Evolutionary conservation across 2,797 vertebrate species (phyloP), one percentile per base, ranked within the genome.

Genomic region (Spinus olivaceus): DNA sequence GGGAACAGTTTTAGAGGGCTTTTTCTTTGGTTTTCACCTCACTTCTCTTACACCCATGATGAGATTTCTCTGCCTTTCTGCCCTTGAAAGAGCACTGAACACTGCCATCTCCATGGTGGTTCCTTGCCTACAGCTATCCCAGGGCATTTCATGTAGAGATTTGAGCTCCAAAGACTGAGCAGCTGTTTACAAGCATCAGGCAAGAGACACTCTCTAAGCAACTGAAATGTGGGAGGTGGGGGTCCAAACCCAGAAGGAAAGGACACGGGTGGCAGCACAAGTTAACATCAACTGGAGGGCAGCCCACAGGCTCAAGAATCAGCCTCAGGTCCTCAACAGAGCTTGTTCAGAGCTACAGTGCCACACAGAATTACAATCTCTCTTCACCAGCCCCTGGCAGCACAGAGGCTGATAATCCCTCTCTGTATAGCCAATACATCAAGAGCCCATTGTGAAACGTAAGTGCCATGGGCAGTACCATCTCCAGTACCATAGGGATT

Each of bases 401-500:
- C 44, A 88, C 11, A 54, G 66, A 61, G 17, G 22, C n/a, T 72
- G 35, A 63, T 79, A 71, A 53, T 42, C 49, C 11, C 11, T 32
- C 54, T 54, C 46, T 30, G 4, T 28, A 18, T 11, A 91, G 42
- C 19, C 19, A 42, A 46, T n/a, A 47, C 6, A 69, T 22, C 51
- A 66, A 46, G 12, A 70, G 27, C 12, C 33, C 12, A 13, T 8
- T 22, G 4, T 23, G 32, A 69, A 89, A 70, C 0, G 0, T 4
- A 33, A 84, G 15, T 42, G 37, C 54, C 32, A 4, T 3, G 13
- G 17, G 21, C 11, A 1, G 4, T 28, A 28, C 30, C 12, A 77
- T 56, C 67, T 79, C 53, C 44, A 50, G 2, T 28, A 53, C 18
- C 54, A 18, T 8, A 37, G 0, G 0, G 46, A 69, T 30, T 30